Evolutionary conservation across 2,888 invertebrate genomes (phyloP), one percentile per base, ranked within the genome.

Genomic region (Gonocerus acuteangulatus): DNA sequence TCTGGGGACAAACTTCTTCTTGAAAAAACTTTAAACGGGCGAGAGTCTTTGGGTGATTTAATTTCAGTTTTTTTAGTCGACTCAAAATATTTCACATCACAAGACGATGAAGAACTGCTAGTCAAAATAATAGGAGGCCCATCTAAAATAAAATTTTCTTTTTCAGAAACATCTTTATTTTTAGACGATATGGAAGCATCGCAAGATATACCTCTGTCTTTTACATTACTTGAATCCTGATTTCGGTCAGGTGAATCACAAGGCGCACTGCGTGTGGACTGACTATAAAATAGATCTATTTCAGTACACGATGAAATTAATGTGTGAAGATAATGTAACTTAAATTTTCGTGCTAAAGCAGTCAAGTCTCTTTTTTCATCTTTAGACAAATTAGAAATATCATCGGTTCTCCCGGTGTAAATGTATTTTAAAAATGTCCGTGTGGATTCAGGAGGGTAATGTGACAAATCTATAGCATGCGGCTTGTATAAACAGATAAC

Each of bases 361-460:
- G 9, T 34, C 1, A 45, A 19, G 16, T 47, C 47, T 7, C 18
- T 15, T 44, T 45, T 45, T 18, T 59, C 59, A 27, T 59, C 59
- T 21, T 4, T 4, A 6, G 22, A 0, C 18, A 61, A 47, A 27
- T 13, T 19, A 4, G 56, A 19, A 18, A 61, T 27, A 23, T 16
- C n/a, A 15, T 48, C 44, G 65, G 72, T 62, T 57, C 68, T 69
- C 44, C 66, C 64, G 11, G 73, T 72, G 19, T 76, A 76, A 60
- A 76, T 64, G 65, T 72, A 76, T 68, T 75, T 73, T 11, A 76
- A 64, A 65, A 76, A 75, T 16, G 72, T 72, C 23, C 73, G 48
- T 19, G 72, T 73, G n/a, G 70, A 64, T 16, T 60, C 51, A 44
- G 69, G 66, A 36, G 72, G 68, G 23, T 69, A 61, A 21, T 72